Conservation (phyloP, 2,797 vertebrate genomes). For the Helicolenus hilgendorfi region DNA sequence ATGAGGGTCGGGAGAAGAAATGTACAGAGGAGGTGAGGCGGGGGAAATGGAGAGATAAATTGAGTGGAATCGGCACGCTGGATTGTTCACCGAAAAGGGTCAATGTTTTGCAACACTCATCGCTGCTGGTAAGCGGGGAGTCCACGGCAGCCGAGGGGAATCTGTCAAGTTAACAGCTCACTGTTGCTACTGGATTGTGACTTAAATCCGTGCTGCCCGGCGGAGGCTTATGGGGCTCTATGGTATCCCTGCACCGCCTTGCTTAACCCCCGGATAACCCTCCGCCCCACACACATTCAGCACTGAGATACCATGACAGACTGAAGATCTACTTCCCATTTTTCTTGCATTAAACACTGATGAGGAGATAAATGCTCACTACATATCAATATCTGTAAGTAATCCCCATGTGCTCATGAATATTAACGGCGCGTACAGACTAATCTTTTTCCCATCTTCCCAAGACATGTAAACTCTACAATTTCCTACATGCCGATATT, state of each 20-base stretch:
- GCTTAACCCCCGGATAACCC: constrained; percentile 33
- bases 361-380: neutral
- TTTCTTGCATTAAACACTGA: neutral
- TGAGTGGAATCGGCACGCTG: constrained; percentile 15
- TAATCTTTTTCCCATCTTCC: neutral
- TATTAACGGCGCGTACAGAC: neutral
- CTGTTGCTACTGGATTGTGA: constrained; percentile 46
- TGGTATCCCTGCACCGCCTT: constrained; percentile 3
- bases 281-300: neutral
- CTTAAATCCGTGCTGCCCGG: constrained; percentile 32
- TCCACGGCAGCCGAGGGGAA: constrained; percentile 1
- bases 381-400: neutral
- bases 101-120: constrained; percentile 38
- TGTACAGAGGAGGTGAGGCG: neutral
- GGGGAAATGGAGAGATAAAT: constrained; percentile 38
- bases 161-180: constrained; percentile 63
- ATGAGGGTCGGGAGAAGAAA: constrained; percentile 28
- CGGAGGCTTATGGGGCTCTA: constrained; percentile 27
- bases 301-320: neutral
- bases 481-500: neutral
- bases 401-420: neutral
- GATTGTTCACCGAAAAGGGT: constrained; percentile 37
- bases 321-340: neutral
- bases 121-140: constrained; percentile 52
- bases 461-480: neutral